Evolutionary conservation across 2,113 vertebrate genomes (phyloP), one percentile per base, ranked within the genome.

Genomic region (Podarcis cretensis): DNA sequence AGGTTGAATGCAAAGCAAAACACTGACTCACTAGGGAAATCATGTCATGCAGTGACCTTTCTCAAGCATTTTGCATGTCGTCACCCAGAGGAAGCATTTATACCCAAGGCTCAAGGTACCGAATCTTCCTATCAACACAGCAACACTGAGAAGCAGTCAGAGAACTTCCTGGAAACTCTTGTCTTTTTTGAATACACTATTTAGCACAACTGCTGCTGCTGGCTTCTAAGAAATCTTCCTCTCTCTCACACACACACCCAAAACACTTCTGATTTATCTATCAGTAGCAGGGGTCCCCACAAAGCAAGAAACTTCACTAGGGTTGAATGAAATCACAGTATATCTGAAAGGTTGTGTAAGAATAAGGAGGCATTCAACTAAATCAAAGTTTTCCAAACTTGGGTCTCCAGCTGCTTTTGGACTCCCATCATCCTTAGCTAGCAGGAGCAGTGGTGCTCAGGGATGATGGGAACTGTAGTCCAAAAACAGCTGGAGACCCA

Each of bases 1-100:
- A 25, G 30, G 57, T 80, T 40, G 75, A 89, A 85, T 1, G 57
- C 63, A 90, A 88, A 20, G 9, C 86, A 84, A 88, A 89, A 78
- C 59, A 85, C 35, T 48, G 4, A 32, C 57, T 68, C 9, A 0
- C 0, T 23, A 81, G n/a, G 8, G 21, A 10, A 86, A 21, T 54
- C 23, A 48, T 35, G 59, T 65, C 87, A 68, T n/a, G 27, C 57
- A 59, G 12, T 23, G 6, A 48, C 35, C 13, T 68, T 89, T 81
- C 23, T 10, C 74, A 30, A 88, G 20, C 20, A 23, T 63, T 63
- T 21, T 32, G 12, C 25, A 12, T 65, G 69, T 37, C 23, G 18
- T 32, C 77, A 37, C 7, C 32, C 23, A 66, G 69, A 43, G 13
- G 32, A 71, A 66, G 37, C 14, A 84, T 32, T 43, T 57, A 32